Evolutionary conservation across 2,888 invertebrate genomes (phyloP).

Genomic region (Caenorhabditis sp.): DNA sequence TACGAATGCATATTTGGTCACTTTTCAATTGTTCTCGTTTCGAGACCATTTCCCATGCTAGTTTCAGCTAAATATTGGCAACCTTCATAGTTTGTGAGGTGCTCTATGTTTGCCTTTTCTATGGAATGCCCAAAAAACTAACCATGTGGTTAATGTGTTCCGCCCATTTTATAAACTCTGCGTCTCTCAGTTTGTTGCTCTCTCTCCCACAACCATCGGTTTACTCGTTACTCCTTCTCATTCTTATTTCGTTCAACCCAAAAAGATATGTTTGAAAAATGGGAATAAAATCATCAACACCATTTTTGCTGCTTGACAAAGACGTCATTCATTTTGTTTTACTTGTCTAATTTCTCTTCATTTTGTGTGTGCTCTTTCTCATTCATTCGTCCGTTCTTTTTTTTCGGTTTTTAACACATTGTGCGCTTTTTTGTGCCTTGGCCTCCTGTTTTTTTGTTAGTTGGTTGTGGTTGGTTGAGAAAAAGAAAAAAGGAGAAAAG

Average conservation of each 20-base stretch:
- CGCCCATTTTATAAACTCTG: not conserved
- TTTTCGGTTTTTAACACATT: slow-evolving; percentile 4
- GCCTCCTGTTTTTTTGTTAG: slow-evolving; percentile 1
- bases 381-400: slow-evolving; percentile 9
- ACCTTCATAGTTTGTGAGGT: too few species aligned
- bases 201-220: not conserved
- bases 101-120: not conserved
- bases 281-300: not conserved
- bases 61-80: too few species aligned
- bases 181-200: not conserved
- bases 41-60: too few species aligned
- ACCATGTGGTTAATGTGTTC: not conserved
- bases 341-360: not conserved
- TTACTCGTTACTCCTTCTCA: not conserved
- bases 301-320: too few species aligned
- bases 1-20: too few species aligned
- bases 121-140: not conserved
- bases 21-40: too few species aligned
- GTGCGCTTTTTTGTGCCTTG: slow-evolving; percentile 30
- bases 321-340: not conserved
- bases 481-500: not conserved
- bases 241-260: not conserved
- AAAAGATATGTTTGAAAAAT: not conserved
- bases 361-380: not conserved
- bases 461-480: slow-evolving; percentile 3